Evolutionary conservation across 2,888 invertebrate genomes (phyloP).

Genomic region (Papilio gigon): DNA sequence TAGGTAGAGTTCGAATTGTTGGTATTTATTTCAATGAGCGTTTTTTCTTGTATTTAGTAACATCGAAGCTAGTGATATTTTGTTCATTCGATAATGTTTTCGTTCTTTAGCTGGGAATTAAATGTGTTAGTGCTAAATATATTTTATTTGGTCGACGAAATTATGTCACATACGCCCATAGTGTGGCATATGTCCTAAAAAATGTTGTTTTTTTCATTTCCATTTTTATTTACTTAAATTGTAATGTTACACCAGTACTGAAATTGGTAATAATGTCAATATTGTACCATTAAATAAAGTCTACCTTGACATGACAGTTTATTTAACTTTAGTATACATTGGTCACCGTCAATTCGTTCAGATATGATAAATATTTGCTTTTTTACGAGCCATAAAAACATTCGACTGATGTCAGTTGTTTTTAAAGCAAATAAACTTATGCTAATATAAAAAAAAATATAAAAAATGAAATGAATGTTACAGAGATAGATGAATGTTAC

Average conservation of each 20-base stretch:
- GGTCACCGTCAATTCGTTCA: not conserved
- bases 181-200: too few relatives aligned
- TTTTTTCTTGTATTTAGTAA: slow-evolving; percentile 10
- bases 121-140: too few relatives aligned
- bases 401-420: not conserved
- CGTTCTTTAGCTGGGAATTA: not conserved
- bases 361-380: not conserved
- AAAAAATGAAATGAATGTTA: not conserved
- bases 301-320: not conserved
- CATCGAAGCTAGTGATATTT: not conserved
- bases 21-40: slow-evolving; percentile 12
- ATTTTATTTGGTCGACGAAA: too few relatives aligned
- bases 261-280: not conserved
- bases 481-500: not conserved
- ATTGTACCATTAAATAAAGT: not conserved
- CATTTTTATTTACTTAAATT: too few relatives aligned
- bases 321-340: not conserved
- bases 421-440: not conserved
- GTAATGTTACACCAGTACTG: not conserved
- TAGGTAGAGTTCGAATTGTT: slow-evolving; percentile 7
- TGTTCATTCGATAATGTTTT: not conserved
- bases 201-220: too few relatives aligned
- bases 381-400: slow-evolving; percentile 13
- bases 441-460: not conserved
- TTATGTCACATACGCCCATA: too few relatives aligned